Base-by-base conservation (phyloP, 2,113 vertebrate species). In the Anguilla rostrata region DNA sequence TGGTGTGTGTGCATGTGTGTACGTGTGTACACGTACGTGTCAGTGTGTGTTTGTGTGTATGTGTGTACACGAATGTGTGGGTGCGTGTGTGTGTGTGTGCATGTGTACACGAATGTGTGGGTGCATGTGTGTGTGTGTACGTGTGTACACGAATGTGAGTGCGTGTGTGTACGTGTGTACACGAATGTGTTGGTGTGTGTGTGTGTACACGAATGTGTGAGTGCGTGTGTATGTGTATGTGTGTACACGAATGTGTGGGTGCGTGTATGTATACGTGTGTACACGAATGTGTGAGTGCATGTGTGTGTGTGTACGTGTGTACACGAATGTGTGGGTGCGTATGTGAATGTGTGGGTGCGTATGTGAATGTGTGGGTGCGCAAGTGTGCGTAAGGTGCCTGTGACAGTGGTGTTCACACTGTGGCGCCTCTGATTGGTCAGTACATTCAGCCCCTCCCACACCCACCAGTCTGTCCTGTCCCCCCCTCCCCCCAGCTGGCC, bases 401-500 rank as follows among this genome's bases (percentile, higher is more conserved):
- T 57, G 90, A 92, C 91, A 89, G 93, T 63, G 56, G 22, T 39
- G n/a, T 18, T 22, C 22, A 16, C 8, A 15, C 49, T 81, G 78
- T 81, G 49, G 18, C 18, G 34, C 34, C 34, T 34, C 56, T 66
- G 60, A 66, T 66, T 66, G 60, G 20, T 66, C 91, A 39, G 29
- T 63, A 71, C 2, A 9, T 34, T 60, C 83, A 84, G 71, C 85
- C 91, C 83, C 43, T 56, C 79, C 80, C 92, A 83, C 43, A 63
- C 80, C 63, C 86, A 57, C 81, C n/a, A 5, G 43, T 57, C 63
- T 80, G 94, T 93, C 43, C 66, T 83, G 81, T 83, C 93, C 91
- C 89, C 87, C 39, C 94, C 78, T 96, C 84, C 88, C 92, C 92
- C 89, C 96, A 99, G 98, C 96, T 99, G 90, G 98, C 97, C 92